A percentile compares a stretch with the other conserved stretches of the same genome.
Evolutionary conservation across 2,888 invertebrate species (phyloP).

Genomic region (Celastrina argiolus): DNA sequence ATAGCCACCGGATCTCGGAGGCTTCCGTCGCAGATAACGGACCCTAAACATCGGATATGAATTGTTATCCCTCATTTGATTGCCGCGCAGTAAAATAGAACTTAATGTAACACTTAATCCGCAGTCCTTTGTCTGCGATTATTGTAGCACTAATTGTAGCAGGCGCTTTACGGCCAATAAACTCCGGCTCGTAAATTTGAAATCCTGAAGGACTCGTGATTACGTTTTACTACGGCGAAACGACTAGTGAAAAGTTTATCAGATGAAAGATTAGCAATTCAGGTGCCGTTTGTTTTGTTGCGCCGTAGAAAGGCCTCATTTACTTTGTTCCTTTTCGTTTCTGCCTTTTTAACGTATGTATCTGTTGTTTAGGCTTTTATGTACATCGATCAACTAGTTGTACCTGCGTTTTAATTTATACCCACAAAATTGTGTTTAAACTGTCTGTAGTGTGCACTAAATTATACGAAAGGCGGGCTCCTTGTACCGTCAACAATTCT

Average conservation of each 20-base stretch:
- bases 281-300: not conserved
- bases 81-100: conserved; percentile 43
- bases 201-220: conserved; percentile 44
- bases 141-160: conserved; percentile 49
- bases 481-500: too few species aligned
- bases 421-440: too few species aligned
- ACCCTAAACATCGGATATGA: conserved; percentile 14
- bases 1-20: not conserved
- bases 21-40: not conserved
- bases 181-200: conserved; percentile 46
- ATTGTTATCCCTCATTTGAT: conserved; percentile 32
- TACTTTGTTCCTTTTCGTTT: not conserved
- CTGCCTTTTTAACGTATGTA: not conserved
- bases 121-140: conserved; percentile 43
- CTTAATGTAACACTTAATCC: conserved; percentile 43
- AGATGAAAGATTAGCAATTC: conserved; percentile 7
- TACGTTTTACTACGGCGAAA: conserved; percentile 40
- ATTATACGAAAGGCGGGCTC: too few species aligned
- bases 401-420: too few species aligned
- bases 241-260: conserved; percentile 8
- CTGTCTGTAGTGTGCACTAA: too few species aligned
- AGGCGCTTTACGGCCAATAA: conserved; percentile 48
- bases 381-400: too few species aligned
- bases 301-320: too few species aligned
- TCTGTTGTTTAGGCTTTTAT: too few species aligned